Evolutionary conservation across 1,140 invertebrate genomes (phyloP).

Genomic region (Zelostemma sp.): DNA sequence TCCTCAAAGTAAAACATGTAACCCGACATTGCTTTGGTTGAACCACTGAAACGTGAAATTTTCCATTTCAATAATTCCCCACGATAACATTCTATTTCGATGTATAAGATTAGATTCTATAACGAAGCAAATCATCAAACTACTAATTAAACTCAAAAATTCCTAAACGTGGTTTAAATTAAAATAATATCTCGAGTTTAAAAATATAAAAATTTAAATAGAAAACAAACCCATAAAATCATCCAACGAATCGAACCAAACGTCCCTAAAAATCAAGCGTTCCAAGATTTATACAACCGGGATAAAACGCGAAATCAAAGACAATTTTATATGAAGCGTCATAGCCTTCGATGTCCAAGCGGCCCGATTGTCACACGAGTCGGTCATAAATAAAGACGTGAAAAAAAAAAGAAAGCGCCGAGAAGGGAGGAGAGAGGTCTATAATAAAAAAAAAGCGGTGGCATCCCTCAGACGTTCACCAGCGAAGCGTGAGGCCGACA

Average conservation of each 20-base stretch:
- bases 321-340: constrained; percentile 15
- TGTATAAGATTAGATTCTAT: too few relatives aligned
- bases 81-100: too few relatives aligned
- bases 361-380: constrained; percentile 36
- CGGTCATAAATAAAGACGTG: constrained; percentile 39
- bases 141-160: background rate
- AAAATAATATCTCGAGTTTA: background rate
- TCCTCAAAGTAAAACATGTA: too few relatives aligned
- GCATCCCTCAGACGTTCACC: constrained; percentile 47
- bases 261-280: too few relatives aligned
- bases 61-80: too few relatives aligned
- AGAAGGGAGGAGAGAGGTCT: background rate
- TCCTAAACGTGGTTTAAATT: background rate
- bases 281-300: background rate
- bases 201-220: background rate
- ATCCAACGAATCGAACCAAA: too few relatives aligned
- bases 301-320: background rate
- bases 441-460: constrained; percentile 35
- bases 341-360: constrained; percentile 38
- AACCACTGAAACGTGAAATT: too few relatives aligned
- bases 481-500: constrained; percentile 67
- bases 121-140: background rate
- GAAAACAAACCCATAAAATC: too few relatives aligned
- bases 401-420: constrained; percentile 20
- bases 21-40: too few relatives aligned